phyloP scores from a whole-genome alignment of 2,113 vertebrate species.

The Zingel zingel region DNA sequence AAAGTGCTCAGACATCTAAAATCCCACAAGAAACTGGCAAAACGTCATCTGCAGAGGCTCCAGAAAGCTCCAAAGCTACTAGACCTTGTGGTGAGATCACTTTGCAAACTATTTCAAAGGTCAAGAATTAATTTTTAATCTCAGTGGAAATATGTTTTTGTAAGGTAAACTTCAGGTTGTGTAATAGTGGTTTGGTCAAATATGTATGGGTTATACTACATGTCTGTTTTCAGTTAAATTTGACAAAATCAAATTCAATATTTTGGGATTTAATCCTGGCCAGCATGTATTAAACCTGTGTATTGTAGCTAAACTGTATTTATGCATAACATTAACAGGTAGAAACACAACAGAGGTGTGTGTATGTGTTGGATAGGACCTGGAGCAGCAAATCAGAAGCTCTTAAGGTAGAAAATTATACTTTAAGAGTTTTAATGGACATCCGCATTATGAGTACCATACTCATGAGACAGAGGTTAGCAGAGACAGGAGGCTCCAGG shows the following conservation, averaged over 20 bases:
- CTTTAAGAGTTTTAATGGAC: constrained; percentile 6
- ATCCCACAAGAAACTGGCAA: no score
- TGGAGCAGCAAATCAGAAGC: background rate
- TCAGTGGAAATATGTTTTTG: background rate
- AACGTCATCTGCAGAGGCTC: background rate
- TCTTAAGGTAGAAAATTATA: background rate
- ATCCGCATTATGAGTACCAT: background rate
- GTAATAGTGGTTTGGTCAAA: background rate
- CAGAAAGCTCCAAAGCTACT: background rate
- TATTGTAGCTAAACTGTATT: background rate
- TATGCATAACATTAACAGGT: background rate
- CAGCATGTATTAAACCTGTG: background rate
- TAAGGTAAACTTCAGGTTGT: background rate
- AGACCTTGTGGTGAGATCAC: background rate
- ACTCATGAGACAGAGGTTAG: constrained; percentile 10
- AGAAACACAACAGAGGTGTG: background rate
- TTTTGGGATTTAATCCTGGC: background rate
- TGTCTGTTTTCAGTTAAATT: background rate
- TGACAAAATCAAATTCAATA: background rate
- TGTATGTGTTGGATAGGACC: background rate
- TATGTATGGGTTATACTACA: background rate
- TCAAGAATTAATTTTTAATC: background rate
- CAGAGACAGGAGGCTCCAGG: background rate
- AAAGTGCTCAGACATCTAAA: background rate
- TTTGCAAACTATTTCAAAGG: background rate